A percentile compares a stretch with the other conserved stretches of the same genome.
Conservation (phyloP, 2,797 vertebrate genomes). For the Pseudochirops corinnae region DNA sequence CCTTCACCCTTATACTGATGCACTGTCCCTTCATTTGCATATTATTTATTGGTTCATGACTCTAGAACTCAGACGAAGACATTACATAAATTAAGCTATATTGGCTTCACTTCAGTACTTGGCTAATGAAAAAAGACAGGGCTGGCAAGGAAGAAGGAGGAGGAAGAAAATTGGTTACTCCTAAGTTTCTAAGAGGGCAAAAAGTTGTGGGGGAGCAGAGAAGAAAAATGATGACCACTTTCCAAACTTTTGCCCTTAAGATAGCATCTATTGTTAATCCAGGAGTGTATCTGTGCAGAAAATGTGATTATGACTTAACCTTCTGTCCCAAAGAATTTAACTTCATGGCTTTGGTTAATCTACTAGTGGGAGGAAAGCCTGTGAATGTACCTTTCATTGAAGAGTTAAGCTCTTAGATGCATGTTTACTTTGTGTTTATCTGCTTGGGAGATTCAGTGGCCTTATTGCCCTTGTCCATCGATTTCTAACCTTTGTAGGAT, state of each 20-base stretch:
- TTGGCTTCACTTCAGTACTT: not conserved
- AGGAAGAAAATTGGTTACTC: not conserved
- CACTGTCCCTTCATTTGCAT: not conserved
- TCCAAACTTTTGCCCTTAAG: constrained; percentile 7
- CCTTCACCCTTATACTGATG: not conserved
- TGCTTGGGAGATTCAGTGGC: not conserved
- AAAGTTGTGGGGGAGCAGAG: not conserved
- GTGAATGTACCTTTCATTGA: not conserved
- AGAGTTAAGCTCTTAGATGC: not conserved
- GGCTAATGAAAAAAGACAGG: not conserved
- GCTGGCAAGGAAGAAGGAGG: not conserved
- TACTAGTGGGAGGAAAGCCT: not conserved
- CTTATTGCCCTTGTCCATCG: constrained; percentile 1
- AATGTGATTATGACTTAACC: not conserved
- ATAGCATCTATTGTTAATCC: constrained; percentile 4
- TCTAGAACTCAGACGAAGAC: not conserved
- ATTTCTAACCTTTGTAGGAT: not conserved
- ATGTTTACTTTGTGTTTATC: not conserved
- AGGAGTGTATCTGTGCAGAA: not conserved
- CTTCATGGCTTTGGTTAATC: not conserved
- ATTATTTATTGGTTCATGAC: constrained; percentile 8
- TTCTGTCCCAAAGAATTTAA: not conserved
- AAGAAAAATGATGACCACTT: not conserved
- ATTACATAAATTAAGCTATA: not conserved
- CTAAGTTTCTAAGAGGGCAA: not conserved